A percentile compares a stretch with the other conserved stretches of the same genome.
Evolutionary conservation across 2,797 vertebrate species (phyloP).

Genomic region (Acridotheres tristis): DNA sequence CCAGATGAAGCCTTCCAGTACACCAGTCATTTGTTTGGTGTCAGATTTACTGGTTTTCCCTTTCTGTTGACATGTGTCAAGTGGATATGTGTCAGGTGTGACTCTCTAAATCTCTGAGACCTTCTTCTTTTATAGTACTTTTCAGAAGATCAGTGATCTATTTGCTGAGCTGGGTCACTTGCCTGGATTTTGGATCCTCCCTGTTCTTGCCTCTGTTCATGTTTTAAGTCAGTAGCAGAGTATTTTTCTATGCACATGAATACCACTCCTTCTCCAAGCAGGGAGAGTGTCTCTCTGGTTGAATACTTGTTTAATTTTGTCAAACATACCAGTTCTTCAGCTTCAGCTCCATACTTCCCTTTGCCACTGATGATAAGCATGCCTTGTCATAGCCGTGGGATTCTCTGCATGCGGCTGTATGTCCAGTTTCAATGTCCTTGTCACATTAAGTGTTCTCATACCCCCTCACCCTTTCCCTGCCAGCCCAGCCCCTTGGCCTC

Average conservation of each 20-base stretch:
- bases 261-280: neutral
- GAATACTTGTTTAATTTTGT: neutral
- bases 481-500: neutral
- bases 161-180: neutral
- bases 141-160: neutral
- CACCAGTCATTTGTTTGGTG: neutral
- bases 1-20: neutral
- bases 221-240: neutral
- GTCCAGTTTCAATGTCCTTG: neutral
- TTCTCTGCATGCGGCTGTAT: neutral
- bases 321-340: neutral
- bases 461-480: accelerated
- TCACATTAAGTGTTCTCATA: accelerated
- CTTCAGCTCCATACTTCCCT: neutral
- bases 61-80: neutral
- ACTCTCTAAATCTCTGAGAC: neutral
- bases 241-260: neutral
- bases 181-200: neutral
- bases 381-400: neutral
- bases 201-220: neutral
- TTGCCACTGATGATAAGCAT: neutral
- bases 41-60: neutral
- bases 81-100: neutral
- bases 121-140: neutral
- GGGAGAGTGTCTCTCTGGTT: neutral